phyloP scores from a whole-genome alignment of 2,888 invertebrate genomes.

The Tetropium fuscum region DNA sequence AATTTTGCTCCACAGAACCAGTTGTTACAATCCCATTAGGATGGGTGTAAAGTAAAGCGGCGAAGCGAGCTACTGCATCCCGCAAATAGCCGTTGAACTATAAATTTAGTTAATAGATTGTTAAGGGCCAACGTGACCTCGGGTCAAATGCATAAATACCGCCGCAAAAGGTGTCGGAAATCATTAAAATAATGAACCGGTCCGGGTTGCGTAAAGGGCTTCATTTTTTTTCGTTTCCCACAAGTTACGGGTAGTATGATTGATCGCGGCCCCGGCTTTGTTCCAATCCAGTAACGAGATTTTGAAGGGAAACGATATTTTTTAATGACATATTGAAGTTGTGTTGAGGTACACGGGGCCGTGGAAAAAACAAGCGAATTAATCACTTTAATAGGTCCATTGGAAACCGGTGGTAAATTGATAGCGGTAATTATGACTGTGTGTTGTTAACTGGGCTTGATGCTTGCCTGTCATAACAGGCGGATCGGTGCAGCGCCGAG shows the following conservation, averaged over 20 bases:
- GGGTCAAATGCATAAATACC: slow-evolving; percentile 61
- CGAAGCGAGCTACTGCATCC: slow-evolving; percentile 38
- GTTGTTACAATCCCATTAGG: too few relatives aligned
- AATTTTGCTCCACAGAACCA: too few relatives aligned
- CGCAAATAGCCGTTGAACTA: slow-evolving; percentile 53
- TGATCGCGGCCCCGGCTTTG: slow-evolving; percentile 49
- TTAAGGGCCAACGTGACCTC: slow-evolving; percentile 54
- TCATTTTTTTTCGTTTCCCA: slow-evolving; percentile 26
- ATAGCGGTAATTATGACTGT: slow-evolving; percentile 63
- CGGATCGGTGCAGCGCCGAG: slow-evolving; percentile 51
- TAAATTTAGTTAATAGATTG: slow-evolving; percentile 58
- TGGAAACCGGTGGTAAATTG: slow-evolving; percentile 58
- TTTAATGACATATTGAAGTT: slow-evolving; percentile 60
- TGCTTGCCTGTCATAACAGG: slow-evolving; percentile 57
- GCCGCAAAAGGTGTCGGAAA: slow-evolving; percentile 47
- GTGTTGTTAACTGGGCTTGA: slow-evolving; percentile 61
- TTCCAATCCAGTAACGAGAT: slow-evolving; percentile 52
- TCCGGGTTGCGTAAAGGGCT: slow-evolving; percentile 18
- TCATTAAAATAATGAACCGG: slow-evolving; percentile 41
- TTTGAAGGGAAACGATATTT: slow-evolving; percentile 58
- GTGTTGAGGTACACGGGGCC: slow-evolving; percentile 53
- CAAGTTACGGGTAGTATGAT: slow-evolving; percentile 37
- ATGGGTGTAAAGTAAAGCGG: too few relatives aligned
- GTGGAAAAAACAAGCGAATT: slow-evolving; percentile 59
- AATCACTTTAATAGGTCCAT: slow-evolving; percentile 64